Evolutionary conservation across 2,113 vertebrate genomes (phyloP).

Genomic region (Quiscalus mexicanus): DNA sequence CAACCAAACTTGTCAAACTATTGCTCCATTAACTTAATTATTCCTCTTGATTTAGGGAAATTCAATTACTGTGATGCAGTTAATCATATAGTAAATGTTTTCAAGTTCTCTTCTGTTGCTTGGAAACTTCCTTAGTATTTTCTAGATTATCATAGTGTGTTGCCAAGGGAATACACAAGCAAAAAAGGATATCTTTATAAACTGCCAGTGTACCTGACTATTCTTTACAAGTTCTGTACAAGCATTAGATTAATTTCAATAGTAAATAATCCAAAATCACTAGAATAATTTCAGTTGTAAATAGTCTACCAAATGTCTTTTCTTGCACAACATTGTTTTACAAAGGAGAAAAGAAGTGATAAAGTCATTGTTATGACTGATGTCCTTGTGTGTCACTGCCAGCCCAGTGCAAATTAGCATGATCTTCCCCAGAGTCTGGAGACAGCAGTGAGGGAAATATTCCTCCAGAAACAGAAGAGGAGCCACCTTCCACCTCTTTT

Average conservation of each 20-base stretch:
- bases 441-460: neutral
- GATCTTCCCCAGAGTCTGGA: neutral
- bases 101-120: slow-evolving; percentile 33
- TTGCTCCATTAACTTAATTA: slow-evolving; percentile 67
- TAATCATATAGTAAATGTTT: slow-evolving; percentile 46
- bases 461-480: neutral
- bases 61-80: slow-evolving; percentile 54
- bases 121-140: slow-evolving; percentile 51
- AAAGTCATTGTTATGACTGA: neutral
- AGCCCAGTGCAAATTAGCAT: neutral
- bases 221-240: neutral
- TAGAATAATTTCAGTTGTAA: neutral
- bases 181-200: neutral
- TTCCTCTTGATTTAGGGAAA: slow-evolving; percentile 53
- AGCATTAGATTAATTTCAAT: neutral
- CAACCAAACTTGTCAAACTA: slow-evolving; percentile 51
- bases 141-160: slow-evolving; percentile 22
- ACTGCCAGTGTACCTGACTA: neutral
- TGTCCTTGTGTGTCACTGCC: neutral
- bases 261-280: neutral
- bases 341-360: neutral
- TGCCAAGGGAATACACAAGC: neutral
- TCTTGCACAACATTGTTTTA: neutral
- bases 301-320: neutral
- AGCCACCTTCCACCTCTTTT: neutral